Conservation (phyloP, 2,797 vertebrate species). For the Rhinophrynus dorsalis region DNA sequence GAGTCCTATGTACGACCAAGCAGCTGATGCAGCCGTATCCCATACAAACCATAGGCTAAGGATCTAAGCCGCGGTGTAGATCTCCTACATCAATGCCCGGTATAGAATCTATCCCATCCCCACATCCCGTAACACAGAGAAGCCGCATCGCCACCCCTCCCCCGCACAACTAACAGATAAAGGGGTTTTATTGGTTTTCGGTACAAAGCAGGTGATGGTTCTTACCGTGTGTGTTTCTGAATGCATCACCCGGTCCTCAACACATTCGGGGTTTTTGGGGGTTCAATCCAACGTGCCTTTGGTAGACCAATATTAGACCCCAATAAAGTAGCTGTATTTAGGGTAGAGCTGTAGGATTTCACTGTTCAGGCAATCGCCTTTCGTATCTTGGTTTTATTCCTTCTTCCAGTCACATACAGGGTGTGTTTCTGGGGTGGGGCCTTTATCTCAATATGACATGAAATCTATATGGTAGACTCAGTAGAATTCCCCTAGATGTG, state of each 20-base stretch:
- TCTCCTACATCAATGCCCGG: not conserved
- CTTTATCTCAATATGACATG: not conserved
- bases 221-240: constrained; percentile 33
- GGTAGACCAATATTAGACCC: not conserved
- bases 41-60: not conserved
- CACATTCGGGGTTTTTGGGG: not conserved
- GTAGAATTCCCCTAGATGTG: not conserved
- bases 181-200: not conserved
- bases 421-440: constrained; percentile 35
- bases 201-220: not conserved
- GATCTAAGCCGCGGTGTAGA: not conserved
- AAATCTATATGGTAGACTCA: not conserved
- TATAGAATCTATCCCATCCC: too few relatives aligned
- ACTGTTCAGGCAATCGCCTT: not conserved
- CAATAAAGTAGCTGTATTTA: not conserved
- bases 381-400: not conserved
- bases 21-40: not conserved
- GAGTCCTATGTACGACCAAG: constrained; percentile 16
- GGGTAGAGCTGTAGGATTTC: not conserved
- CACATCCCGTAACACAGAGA: not conserved
- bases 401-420: constrained; percentile 15
- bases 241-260: constrained; percentile 14
- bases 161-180: too few relatives aligned
- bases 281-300: not conserved
- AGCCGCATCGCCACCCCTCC: not conserved